Conservation (phyloP, 92 coral and sea anemone species). For the Isaurus tuberculatus region DNA sequence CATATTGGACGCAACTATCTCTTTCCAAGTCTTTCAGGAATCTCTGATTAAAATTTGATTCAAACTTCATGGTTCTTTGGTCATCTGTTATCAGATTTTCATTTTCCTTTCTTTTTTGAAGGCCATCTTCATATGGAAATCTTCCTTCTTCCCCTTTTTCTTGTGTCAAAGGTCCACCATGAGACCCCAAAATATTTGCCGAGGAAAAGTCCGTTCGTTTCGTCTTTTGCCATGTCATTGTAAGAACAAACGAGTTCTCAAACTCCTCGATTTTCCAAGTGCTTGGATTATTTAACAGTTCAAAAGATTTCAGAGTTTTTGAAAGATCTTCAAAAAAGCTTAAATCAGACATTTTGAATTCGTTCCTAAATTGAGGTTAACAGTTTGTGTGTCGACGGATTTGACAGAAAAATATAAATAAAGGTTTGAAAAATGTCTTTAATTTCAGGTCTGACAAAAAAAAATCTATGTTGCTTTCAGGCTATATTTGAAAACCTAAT, state of each 20-base stretch:
- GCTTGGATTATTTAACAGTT: constrained; percentile 9
- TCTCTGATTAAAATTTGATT: neutral
- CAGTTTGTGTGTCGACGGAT: neutral
- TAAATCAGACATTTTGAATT: neutral
- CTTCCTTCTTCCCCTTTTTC: neutral
- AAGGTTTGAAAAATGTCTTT: neutral
- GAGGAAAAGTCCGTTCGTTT: neutral
- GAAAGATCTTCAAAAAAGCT: constrained; percentile 3
- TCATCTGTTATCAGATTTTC: neutral
- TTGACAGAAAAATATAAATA: neutral
- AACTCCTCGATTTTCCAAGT: constrained; percentile 21
- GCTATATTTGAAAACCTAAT: no score
- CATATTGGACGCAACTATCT: neutral
- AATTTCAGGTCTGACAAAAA: neutral
- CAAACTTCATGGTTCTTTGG: neutral
- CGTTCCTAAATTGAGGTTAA: neutral
- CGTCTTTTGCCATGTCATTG: constrained; percentile 27
- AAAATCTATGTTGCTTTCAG: no score
- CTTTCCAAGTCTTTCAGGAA: neutral
- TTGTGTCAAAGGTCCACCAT: neutral
- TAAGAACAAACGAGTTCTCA: constrained; percentile 20
- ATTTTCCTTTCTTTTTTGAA: neutral
- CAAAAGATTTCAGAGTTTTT: constrained; percentile 28
- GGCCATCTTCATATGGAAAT: neutral
- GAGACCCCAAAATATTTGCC: neutral